Percentiles rank a stretch among this genome's conserved stretches.
phyloP scores from a whole-genome alignment of 2,888 invertebrate species.

The Epirrita christyi region DNA sequence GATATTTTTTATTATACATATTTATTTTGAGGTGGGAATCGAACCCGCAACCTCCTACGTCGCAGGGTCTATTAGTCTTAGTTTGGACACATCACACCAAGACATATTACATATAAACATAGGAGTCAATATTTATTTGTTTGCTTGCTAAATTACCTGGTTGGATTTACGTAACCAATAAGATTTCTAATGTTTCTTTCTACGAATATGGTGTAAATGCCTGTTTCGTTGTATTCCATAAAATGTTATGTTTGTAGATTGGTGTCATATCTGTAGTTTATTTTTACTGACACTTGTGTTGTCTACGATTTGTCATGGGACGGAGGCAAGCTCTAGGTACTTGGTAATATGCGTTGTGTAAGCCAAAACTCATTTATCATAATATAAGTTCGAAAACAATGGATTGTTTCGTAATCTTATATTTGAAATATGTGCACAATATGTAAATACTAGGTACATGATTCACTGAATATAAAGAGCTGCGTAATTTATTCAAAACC shows the following conservation, averaged over 20 bases:
- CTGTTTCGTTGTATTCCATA: conserved; percentile 7
- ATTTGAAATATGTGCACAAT: conserved; percentile 38
- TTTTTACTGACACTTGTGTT: conserved; percentile 48
- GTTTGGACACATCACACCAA: too few relatives aligned
- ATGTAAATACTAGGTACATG: conserved; percentile 43
- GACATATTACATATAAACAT: too few relatives aligned
- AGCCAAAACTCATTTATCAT: conserved; percentile 36
- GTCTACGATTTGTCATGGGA: conserved; percentile 33
- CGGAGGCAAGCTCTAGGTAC: not conserved
- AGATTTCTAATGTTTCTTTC: conserved; percentile 9
- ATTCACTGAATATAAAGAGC: conserved; percentile 40
- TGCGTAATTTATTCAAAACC: conserved; percentile 19
- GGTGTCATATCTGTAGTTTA: conserved; percentile 49
- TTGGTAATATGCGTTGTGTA: conserved; percentile 29
- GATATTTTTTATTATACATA: too few relatives aligned
- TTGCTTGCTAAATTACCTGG: conserved; percentile 1
- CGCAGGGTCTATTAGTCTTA: too few relatives aligned
- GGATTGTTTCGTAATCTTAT: conserved; percentile 44
- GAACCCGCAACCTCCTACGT: too few relatives aligned
- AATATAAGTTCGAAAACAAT: conserved; percentile 45
- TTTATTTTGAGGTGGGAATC: too few relatives aligned
- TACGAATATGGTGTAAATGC: not conserved
- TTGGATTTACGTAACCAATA: conserved; percentile 19
- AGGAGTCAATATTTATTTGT: conserved; percentile 31
- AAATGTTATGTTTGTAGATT: conserved; percentile 12